phyloP scores from a whole-genome alignment of 2,113 vertebrate species.

The Aegotheles bennettii region DNA sequence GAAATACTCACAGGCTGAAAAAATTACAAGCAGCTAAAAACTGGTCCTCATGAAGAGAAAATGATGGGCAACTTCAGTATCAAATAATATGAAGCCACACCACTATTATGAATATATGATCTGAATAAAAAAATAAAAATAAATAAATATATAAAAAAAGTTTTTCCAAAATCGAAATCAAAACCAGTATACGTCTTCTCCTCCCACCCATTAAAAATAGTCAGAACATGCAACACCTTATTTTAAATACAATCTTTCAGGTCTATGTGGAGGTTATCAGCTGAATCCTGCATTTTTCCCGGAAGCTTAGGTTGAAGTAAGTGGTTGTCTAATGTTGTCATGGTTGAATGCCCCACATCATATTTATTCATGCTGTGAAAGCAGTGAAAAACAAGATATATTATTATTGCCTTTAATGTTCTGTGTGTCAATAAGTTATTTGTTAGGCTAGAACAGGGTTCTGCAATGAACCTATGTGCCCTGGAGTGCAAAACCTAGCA shows the following conservation, averaged over 20 bases:
- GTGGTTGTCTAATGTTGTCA: slow-evolving; percentile 12
- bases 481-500: not conserved
- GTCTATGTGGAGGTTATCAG: not conserved
- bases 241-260: slow-evolving; percentile 16
- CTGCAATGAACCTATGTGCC: not conserved
- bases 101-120: not conserved
- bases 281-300: slow-evolving; percentile 40
- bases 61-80: not conserved
- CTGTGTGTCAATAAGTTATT: slow-evolving; percentile 39
- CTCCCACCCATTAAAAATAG: not conserved
- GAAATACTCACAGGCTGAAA: not conserved
- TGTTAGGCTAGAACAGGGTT: slow-evolving; percentile 34
- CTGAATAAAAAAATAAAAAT: not conserved
- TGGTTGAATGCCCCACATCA: slow-evolving; percentile 12
- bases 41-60: not conserved
- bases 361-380: slow-evolving; percentile 53
- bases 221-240: not conserved
- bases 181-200: accelerated
- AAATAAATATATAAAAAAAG: too few species aligned
- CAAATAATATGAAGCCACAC: not conserved
- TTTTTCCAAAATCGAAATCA: not conserved
- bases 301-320: slow-evolving; percentile 37
- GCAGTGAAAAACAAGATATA: slow-evolving; percentile 60
- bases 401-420: slow-evolving; percentile 62
- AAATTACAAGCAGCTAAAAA: not conserved